These are phyloP conservation scores for Upupa epops DNA, from an alignment of 2,113 vertebrate genomes.

Conservation along the genomic window DNA sequence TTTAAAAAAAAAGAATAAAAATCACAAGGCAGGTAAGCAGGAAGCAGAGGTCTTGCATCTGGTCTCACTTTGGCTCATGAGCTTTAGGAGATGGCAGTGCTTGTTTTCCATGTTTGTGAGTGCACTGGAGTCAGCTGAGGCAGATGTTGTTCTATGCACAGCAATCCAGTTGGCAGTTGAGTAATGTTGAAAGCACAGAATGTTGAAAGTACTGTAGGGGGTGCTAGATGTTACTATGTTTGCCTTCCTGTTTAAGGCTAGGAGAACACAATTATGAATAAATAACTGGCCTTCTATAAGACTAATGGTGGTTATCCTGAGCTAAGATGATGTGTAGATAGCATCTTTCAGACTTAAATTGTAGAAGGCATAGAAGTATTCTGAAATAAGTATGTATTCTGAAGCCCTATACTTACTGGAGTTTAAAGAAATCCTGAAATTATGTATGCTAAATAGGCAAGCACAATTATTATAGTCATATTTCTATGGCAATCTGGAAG, in stretches of 20 bases:
- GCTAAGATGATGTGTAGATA: neutral
- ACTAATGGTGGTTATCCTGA: neutral
- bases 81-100: neutral
- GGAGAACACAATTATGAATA: neutral
- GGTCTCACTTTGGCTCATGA: neutral
- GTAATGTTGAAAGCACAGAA: neutral
- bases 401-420: neutral
- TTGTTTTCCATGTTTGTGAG: neutral
- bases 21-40: neutral
- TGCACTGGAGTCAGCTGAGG: neutral
- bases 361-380: neutral
- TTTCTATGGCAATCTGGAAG: neutral
- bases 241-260: neutral
- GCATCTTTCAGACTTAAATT: neutral
- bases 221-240: neutral
- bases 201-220: neutral
- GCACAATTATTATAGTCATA: neutral
- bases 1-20: neutral
- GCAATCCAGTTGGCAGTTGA: rapidly evolving
- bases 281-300: neutral
- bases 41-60: neutral
- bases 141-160: neutral
- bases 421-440: neutral
- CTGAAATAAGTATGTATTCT: neutral
- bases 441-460: neutral